Evolutionary conservation across 2,888 invertebrate species (phyloP), one percentile per base, ranked within the genome.

Genomic region (Pteria penguin): DNA sequence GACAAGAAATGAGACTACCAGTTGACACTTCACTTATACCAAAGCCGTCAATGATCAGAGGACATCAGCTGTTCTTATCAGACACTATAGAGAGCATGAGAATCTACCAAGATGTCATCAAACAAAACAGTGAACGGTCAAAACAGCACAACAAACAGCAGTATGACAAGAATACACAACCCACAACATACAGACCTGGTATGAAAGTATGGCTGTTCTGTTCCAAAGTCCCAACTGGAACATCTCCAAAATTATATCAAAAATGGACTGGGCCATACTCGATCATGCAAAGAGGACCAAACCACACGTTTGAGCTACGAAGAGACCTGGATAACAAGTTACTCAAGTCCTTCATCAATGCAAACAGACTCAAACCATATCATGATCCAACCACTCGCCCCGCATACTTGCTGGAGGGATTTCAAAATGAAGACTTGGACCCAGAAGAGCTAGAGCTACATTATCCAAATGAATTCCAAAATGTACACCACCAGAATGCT

Each of bases 221-320:
- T 24, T 18, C 31, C n/a, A 71, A 52, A 54, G n/a, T 45, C 3
- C 62, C 54, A 18, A 29, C 24, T 22, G 78, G 78, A 14, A 18
- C 67, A 8, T 77, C 73, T 22, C 72, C 33, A 14, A 75, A 80
- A 65, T 65, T 72, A 2, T 2, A 54, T 14, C 70, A 52, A 2
- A 78, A 73, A 31, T 80, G 62, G 63, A 72, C 62, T 32, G 80
- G 78, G 27, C 80, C 80, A 36, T 80, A 58, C 36, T 31, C 68
- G 14, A 79, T 79, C 2, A 65, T 33, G 2, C 57, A 79, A 2
- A 32, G 57, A 22, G 74, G 79, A 11, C 76, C 79, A 36, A 74
- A 79, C 45, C 8, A 72, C 27, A 79, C 79, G 0, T 76, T 57
- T 33, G 65, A 63, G 18, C 52, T 76, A 18, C 26, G 68, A 29